These are phyloP conservation scores for Erebia epiphron DNA, from an alignment of 2,888 invertebrate genomes.

Conservation along the genomic window DNA sequence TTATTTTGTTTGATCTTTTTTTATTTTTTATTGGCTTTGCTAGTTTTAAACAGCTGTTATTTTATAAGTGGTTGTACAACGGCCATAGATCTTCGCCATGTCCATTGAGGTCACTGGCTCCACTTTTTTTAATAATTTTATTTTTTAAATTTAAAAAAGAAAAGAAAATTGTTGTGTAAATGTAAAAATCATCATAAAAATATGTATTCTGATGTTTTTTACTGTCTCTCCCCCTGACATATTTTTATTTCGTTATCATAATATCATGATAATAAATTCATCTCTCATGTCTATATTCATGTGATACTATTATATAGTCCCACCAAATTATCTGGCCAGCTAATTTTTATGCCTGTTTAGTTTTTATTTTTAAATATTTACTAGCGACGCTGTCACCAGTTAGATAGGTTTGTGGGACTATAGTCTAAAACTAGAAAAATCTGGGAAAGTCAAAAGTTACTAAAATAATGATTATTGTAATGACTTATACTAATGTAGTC, in stretches of 20 bases:
- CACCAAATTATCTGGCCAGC: too few relatives aligned
- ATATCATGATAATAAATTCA: neutral
- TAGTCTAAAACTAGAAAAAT: neutral
- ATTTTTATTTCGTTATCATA: neutral
- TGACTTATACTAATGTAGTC: neutral
- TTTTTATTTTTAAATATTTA: too few relatives aligned
- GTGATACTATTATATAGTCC: slow-evolving; percentile 24
- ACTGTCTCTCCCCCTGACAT: neutral
- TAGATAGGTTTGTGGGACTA: neutral
- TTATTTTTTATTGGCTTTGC: neutral
- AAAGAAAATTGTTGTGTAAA: too few relatives aligned
- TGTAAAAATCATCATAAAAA: too few relatives aligned
- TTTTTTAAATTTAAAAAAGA: too few relatives aligned
- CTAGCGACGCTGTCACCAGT: too few relatives aligned
- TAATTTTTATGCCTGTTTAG: too few relatives aligned
- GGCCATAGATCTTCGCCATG: neutral
- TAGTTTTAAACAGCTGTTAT: too few relatives aligned
- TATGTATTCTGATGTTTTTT: neutral
- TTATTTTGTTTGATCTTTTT: neutral
- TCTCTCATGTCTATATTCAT: slow-evolving; percentile 4
- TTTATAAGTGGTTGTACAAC: too few relatives aligned
- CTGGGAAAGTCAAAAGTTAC: slow-evolving; percentile 2
- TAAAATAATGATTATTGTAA: too few relatives aligned
- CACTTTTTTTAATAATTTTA: neutral
- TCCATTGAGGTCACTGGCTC: neutral